These are phyloP conservation scores for Elaphurus davidianus DNA, from an alignment of 2,113 vertebrate species.

Conservation along the genomic window DNA sequence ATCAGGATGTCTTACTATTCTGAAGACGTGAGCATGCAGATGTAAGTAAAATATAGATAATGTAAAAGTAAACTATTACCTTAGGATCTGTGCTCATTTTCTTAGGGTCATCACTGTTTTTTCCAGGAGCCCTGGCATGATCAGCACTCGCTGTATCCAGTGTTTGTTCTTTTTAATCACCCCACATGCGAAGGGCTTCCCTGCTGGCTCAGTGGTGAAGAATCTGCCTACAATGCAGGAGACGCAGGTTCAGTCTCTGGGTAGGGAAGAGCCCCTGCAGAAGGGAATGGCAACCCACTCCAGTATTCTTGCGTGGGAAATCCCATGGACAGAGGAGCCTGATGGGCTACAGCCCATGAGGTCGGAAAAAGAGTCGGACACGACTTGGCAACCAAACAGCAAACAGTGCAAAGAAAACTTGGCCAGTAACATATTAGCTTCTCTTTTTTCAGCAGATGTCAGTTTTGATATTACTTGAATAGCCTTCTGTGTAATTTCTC, in stretches of 20 bases:
- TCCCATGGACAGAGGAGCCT: neutral
- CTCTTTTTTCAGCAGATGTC: neutral
- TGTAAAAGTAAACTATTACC: neutral
- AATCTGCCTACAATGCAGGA: neutral
- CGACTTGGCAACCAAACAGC: neutral
- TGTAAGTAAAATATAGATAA: neutral
- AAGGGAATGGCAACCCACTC: neutral
- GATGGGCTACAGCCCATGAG: neutral
- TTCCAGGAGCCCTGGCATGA: neutral
- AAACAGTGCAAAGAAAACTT: neutral
- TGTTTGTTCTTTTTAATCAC: neutral
- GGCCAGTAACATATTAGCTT: neutral
- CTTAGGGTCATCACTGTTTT: neutral
- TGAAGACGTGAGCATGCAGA: neutral
- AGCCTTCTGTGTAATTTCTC: neutral
- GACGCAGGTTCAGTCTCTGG: accelerated
- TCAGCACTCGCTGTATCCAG: neutral
- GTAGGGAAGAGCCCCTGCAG: neutral
- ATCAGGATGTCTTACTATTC: neutral
- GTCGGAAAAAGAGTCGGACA: neutral
- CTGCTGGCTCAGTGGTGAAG: neutral
- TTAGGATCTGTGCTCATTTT: neutral
- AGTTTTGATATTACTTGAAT: conserved; percentile 2
- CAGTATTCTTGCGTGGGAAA: neutral
- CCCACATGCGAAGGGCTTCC: neutral